Evolutionary conservation across 2,113 vertebrate genomes (phyloP).

Genomic region (Prunella himalayana): DNA sequence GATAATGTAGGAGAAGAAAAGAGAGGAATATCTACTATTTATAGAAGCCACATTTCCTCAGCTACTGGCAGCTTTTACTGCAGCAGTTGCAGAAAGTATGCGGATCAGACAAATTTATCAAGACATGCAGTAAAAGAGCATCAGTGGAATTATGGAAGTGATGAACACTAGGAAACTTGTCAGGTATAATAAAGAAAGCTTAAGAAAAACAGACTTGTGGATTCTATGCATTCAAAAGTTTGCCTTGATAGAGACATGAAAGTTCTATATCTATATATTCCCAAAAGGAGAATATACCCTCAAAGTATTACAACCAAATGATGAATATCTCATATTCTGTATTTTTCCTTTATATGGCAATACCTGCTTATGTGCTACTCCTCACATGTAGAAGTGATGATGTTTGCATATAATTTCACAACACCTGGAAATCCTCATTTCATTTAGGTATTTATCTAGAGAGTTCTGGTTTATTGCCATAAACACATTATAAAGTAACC

Average conservation of each 20-base stretch:
- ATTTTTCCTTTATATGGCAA: neutral
- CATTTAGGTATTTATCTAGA: neutral
- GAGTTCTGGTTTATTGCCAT: neutral
- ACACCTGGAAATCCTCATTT: neutral
- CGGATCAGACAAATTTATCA: neutral
- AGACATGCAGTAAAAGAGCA: neutral
- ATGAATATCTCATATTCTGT: neutral
- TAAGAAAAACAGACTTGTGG: neutral
- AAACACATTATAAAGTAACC: neutral
- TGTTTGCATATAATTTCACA: neutral
- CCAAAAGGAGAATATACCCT: neutral
- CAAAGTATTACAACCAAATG: neutral
- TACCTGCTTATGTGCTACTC: neutral
- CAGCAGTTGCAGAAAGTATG: neutral
- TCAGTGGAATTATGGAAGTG: neutral
- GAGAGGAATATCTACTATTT: neutral
- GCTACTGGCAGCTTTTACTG: neutral
- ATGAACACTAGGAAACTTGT: neutral
- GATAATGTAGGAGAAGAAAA: neutral
- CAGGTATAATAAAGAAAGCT: neutral
- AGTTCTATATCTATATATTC: neutral
- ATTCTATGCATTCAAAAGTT: neutral
- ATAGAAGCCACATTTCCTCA: neutral
- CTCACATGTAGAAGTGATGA: neutral
- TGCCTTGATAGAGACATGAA: neutral